Evolutionary conservation across 2,113 vertebrate species (phyloP).

Genomic region (Excalfactoria chinensis): DNA sequence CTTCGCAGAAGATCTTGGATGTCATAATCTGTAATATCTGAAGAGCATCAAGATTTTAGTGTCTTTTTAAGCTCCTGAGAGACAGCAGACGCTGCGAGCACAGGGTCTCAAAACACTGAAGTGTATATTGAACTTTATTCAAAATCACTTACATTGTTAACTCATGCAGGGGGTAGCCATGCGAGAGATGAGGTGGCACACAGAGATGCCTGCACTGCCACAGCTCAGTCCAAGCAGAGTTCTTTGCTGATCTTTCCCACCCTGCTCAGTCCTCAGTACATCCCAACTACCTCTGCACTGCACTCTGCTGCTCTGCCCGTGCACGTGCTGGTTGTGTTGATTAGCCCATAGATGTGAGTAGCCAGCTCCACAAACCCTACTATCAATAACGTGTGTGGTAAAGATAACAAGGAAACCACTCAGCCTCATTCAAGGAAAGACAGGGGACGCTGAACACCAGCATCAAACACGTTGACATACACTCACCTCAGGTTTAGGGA

Average conservation of each 20-base stretch:
- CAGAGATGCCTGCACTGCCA: not conserved
- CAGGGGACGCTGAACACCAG: not conserved
- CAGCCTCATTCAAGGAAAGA: not conserved
- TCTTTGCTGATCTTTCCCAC: not conserved
- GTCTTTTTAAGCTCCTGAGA: not conserved
- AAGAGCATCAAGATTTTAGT: not conserved
- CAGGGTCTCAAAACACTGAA: not conserved
- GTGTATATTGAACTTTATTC: not conserved
- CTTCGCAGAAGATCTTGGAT: not conserved
- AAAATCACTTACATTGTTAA: not conserved
- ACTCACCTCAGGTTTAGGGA: conserved; percentile 81
- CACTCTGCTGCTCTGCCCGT: not conserved
- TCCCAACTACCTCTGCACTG: not conserved
- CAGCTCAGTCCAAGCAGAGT: not conserved
- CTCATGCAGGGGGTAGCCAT: not conserved
- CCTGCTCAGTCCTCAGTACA: not conserved
- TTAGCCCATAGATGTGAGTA: not conserved
- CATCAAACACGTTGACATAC: not conserved
- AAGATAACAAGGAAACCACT: not conserved
- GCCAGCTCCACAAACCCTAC: not conserved
- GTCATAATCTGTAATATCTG: not conserved
- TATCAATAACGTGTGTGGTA: fast-evolving
- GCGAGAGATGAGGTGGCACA: not conserved
- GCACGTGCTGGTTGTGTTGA: not conserved
- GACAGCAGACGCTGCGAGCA: not conserved